Evolutionary conservation across 2,797 vertebrate genomes (phyloP).

Genomic region (Corythornis leucogaster): DNA sequence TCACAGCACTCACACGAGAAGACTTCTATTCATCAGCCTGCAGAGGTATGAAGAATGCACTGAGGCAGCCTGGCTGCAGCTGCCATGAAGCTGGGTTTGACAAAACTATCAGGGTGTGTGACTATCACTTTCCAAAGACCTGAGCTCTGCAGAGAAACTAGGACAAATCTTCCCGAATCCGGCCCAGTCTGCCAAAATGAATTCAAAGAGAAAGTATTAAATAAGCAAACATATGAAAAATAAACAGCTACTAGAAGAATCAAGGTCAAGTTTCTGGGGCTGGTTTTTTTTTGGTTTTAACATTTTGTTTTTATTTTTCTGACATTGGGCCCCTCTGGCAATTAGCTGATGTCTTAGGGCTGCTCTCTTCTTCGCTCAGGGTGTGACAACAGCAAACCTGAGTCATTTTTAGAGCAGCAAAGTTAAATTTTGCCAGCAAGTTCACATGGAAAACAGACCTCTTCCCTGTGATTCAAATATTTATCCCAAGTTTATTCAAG

Average conservation of each 20-base stretch:
- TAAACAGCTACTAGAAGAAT: neutral
- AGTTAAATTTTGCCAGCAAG: constrained; percentile 13
- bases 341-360: constrained; percentile 34
- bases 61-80: neutral
- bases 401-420: constrained; percentile 49
- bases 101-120: neutral
- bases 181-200: neutral
- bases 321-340: constrained; percentile 17
- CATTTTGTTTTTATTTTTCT: neutral
- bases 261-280: neutral
- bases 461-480: neutral
- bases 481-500: constrained; percentile 18
- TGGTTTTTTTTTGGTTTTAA: neutral
- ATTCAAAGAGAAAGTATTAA: constrained; percentile 32
- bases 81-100: neutral
- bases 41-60: neutral
- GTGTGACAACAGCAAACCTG: constrained; percentile 50
- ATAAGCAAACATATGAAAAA: constrained; percentile 40
- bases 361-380: constrained; percentile 24
- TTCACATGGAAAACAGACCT: neutral
- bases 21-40: neutral
- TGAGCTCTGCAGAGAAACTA: constrained; percentile 3
- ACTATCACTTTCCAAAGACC: neutral
- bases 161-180: neutral
- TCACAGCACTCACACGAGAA: neutral